phyloP scores from a whole-genome alignment of 2,797 vertebrate genomes.

The Anguilla obscura region DNA sequence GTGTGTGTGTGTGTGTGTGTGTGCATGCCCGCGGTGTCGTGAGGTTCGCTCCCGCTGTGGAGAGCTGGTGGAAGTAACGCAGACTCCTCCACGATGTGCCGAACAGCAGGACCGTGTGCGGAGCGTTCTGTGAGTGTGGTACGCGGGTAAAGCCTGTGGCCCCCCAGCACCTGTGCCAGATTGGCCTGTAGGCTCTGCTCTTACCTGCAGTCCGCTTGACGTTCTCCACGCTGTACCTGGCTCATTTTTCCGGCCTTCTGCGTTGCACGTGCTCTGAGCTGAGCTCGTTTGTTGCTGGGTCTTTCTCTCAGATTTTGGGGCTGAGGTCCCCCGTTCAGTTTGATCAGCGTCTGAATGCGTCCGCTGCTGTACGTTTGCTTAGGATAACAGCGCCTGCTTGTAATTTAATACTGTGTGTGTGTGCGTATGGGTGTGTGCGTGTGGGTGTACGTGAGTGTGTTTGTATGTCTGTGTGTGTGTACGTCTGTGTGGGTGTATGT shows the following conservation, averaged over 20 bases:
- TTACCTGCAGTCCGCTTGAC: neutral
- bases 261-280: neutral
- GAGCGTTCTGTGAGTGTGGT: neutral
- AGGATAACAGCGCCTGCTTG: too few species aligned
- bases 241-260: neutral
- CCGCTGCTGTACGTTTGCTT: too few species aligned
- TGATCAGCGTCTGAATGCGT: neutral
- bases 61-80: neutral
- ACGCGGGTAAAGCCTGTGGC: neutral
- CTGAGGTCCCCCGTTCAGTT: neutral
- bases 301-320: neutral
- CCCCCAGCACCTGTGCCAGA: neutral
- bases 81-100: neutral
- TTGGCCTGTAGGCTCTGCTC: neutral
- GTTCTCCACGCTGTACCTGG: neutral
- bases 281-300: neutral
- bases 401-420: neutral
- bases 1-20: neutral
- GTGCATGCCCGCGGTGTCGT: neutral
- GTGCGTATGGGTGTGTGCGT: too few species aligned
- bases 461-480: neutral
- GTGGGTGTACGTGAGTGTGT: too few species aligned
- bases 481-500: too few species aligned
- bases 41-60: neutral
- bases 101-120: neutral